Evolutionary conservation across 2,113 vertebrate species (phyloP).

Genomic region (Coturnix japonica): DNA sequence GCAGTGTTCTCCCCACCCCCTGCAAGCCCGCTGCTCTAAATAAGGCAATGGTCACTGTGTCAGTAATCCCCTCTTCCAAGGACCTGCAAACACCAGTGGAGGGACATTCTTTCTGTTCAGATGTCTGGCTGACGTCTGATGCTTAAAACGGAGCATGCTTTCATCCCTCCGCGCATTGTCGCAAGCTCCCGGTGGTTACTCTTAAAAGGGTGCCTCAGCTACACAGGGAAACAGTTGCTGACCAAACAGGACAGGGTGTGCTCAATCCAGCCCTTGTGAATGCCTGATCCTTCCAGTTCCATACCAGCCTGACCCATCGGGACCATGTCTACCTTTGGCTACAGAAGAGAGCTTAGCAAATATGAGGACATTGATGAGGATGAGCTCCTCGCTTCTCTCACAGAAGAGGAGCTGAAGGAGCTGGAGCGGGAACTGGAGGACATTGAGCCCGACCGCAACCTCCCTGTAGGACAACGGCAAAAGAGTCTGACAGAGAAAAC

Average conservation of each 20-base stretch:
- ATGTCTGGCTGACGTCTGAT: conserved; percentile 87
- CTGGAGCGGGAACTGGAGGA: conserved; percentile 92
- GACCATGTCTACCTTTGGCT: conserved; percentile 94
- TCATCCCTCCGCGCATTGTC: conserved; percentile 88
- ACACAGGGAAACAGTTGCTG: conserved; percentile 81
- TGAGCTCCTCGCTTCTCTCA: conserved; percentile 92
- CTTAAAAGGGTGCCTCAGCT: conserved; percentile 88
- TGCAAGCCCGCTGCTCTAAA: conserved; percentile 80
- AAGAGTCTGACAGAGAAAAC: conserved; percentile 95
- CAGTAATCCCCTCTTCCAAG: conserved; percentile 82
- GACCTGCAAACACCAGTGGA: conserved; percentile 79
- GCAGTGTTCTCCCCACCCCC: conserved; percentile 30
- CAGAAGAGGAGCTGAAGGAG: conserved; percentile 93
- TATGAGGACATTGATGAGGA: conserved; percentile 99
- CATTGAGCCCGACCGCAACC: conserved; percentile 90
- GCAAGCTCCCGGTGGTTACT: conserved; percentile 77
- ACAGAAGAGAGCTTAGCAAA: conserved; percentile 95
- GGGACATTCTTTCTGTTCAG: conserved; percentile 94
- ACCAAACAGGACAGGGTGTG: conserved; percentile 46
- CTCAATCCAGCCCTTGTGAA: conserved; percentile 64
- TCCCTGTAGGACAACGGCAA: conserved; percentile 93
- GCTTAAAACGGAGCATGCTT: conserved; percentile 92
- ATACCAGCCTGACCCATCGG: conserved; percentile 64
- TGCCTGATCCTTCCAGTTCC: conserved; percentile 59
- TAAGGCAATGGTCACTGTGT: conserved; percentile 82